Conservation (phyloP, 2,797 vertebrate species). For the Brotogeris chrysoptera region DNA sequence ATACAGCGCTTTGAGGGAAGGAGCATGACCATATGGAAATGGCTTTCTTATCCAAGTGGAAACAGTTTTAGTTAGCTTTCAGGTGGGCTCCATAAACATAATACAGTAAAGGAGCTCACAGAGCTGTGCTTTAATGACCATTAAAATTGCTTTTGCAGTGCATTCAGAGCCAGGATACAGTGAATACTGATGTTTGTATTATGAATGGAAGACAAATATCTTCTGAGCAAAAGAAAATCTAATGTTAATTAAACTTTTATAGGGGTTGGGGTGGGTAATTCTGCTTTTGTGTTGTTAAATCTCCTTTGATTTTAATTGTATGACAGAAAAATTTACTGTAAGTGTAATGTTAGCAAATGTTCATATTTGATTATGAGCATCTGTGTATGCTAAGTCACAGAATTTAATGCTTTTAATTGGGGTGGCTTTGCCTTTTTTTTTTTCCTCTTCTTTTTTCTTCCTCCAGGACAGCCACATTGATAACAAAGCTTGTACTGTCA, state of each 20-base stretch:
- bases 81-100: background rate
- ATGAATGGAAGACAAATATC: constrained; percentile 15
- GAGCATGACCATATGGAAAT: background rate
- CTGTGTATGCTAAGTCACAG: background rate
- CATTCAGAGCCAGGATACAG: background rate
- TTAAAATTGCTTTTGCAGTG: constrained; percentile 29
- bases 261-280: background rate
- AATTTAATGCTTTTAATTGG: background rate
- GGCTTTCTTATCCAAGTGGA: constrained; percentile 1
- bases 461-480: background rate
- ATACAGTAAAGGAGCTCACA: background rate
- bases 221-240: constrained; percentile 48
- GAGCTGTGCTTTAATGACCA: background rate
- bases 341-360: constrained; percentile 26
- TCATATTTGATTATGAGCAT: constrained; percentile 24
- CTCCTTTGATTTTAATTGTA: constrained; percentile 61
- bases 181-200: constrained; percentile 7
- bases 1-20: background rate
- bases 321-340: background rate
- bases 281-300: constrained; percentile 46
- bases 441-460: background rate
- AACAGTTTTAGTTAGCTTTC: constrained; percentile 11
- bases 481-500: constrained; percentile 6
- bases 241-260: constrained; percentile 65
- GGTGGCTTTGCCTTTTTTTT: background rate